These are phyloP conservation scores for Polylopha cassiicola DNA, from an alignment of 2,888 invertebrate genomes.

Conservation along the genomic window DNA sequence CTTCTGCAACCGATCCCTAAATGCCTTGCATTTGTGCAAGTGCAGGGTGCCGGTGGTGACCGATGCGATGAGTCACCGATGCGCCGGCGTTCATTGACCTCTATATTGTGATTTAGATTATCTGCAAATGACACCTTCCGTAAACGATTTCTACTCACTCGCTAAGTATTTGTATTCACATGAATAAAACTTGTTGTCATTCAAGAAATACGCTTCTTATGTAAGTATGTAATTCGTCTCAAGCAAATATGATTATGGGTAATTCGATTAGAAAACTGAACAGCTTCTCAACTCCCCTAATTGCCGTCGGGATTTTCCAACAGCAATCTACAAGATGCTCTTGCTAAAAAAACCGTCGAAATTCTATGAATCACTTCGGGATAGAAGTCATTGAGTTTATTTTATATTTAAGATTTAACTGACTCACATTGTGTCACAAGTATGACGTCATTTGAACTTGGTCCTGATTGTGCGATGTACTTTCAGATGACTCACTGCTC, in stretches of 20 bases:
- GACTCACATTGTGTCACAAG: slow-evolving; percentile 44
- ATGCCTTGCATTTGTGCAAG: slow-evolving; percentile 23
- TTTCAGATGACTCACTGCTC: slow-evolving; percentile 45
- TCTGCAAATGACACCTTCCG: slow-evolving; percentile 35
- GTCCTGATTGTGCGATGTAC: slow-evolving; percentile 33
- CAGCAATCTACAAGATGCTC: no score
- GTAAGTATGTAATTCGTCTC: no score
- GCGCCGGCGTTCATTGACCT: slow-evolving; percentile 58
- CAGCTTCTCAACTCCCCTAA: no score
- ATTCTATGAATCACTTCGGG: no score
- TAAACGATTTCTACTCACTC: no score
- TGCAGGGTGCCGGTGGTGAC: slow-evolving; percentile 30
- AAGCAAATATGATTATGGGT: no score
- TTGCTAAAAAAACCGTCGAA: no score
- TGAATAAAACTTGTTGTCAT: no score
- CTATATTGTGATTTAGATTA: slow-evolving; percentile 49
- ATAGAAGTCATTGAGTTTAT: slow-evolving; percentile 4
- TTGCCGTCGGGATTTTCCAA: no score
- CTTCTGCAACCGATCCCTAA: slow-evolving; percentile 24
- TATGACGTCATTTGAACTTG: slow-evolving; percentile 50
- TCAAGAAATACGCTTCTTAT: no score
- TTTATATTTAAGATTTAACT: slow-evolving; percentile 31
- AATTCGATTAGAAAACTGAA: no score
- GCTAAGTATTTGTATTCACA: no score
- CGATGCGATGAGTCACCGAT: slow-evolving; percentile 53